These are phyloP conservation scores for Percopsis transmontana DNA, from an alignment of 2,113 vertebrate genomes.

Conservation along the genomic window DNA sequence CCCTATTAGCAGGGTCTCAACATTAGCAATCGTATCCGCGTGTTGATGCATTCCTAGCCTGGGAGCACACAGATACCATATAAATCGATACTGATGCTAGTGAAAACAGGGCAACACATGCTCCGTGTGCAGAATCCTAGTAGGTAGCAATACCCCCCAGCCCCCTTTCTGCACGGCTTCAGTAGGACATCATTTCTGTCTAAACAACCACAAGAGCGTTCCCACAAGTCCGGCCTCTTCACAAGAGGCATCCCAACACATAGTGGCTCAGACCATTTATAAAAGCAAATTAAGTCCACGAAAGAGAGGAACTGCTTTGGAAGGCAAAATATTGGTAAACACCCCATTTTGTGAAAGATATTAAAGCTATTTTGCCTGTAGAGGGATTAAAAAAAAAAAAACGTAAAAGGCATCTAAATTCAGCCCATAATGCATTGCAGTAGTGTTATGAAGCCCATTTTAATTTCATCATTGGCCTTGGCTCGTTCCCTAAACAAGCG, in stretches of 20 bases:
- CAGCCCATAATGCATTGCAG: background rate
- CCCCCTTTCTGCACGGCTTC: background rate
- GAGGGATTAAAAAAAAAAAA: too few relatives aligned
- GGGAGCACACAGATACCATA: constrained; percentile 11
- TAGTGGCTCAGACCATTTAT: constrained; percentile 19
- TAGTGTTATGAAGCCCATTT: background rate
- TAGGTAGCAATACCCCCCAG: constrained; percentile 19
- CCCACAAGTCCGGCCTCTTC: background rate
- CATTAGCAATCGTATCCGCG: constrained; percentile 13
- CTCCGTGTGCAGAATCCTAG: constrained; percentile 14
- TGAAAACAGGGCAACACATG: constrained; percentile 1
- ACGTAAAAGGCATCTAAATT: background rate
- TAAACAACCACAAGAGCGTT: constrained; percentile 12
- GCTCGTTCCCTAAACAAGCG: constrained; percentile 2
- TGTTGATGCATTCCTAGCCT: constrained; percentile 10
- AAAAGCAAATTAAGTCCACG: background rate
- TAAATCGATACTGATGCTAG: constrained; percentile 17
- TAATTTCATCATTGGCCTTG: background rate
- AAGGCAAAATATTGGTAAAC: background rate
- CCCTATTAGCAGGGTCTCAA: background rate
- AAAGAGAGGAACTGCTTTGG: too few relatives aligned
- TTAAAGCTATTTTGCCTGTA: too few relatives aligned
- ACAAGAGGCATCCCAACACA: background rate
- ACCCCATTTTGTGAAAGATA: background rate
- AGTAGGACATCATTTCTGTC: constrained; percentile 32